Percentiles rank a stretch among this genome's conserved stretches.
Conservation (phyloP, 2,113 vertebrate species). For the Cyanoderma ruficeps region DNA sequence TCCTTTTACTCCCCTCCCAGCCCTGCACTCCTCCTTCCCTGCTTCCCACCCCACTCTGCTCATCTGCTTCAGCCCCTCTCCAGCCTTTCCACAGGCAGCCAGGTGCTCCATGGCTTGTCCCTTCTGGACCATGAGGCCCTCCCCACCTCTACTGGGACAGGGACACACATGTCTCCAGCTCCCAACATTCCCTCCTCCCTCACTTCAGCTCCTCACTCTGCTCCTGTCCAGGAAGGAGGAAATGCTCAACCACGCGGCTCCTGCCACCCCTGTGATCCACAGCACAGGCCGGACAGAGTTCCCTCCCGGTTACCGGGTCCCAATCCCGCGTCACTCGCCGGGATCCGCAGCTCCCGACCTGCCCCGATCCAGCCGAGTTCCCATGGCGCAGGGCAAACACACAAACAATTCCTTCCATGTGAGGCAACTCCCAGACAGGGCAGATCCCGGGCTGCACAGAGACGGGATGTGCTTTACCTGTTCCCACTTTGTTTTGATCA, state of each 20-base stretch:
- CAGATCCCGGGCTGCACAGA: background rate
- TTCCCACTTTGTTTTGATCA: background rate
- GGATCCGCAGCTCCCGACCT: background rate
- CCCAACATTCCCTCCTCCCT: background rate
- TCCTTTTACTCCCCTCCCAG: background rate
- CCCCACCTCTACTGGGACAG: background rate
- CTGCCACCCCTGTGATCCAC: rapidly evolving
- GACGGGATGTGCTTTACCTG: background rate
- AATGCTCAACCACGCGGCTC: background rate
- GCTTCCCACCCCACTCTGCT: background rate
- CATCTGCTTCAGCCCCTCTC: background rate
- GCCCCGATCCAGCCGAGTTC: background rate
- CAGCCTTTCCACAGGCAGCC: rapidly evolving
- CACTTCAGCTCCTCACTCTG: background rate
- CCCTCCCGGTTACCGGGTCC: background rate
- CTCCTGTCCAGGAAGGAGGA: background rate
- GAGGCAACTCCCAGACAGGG: background rate
- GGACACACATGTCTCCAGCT: background rate
- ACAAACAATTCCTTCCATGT: background rate
- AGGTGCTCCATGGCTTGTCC: background rate
- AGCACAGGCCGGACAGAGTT: background rate
- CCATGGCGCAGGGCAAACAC: background rate
- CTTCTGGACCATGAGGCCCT: background rate
- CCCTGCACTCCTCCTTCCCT: background rate
- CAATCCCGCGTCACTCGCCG: rapidly evolving